Percentiles rank a stretch among this genome's conserved stretches.
Conservation (phyloP, 1,140 invertebrate species). For the Diorhabda elongata region DNA sequence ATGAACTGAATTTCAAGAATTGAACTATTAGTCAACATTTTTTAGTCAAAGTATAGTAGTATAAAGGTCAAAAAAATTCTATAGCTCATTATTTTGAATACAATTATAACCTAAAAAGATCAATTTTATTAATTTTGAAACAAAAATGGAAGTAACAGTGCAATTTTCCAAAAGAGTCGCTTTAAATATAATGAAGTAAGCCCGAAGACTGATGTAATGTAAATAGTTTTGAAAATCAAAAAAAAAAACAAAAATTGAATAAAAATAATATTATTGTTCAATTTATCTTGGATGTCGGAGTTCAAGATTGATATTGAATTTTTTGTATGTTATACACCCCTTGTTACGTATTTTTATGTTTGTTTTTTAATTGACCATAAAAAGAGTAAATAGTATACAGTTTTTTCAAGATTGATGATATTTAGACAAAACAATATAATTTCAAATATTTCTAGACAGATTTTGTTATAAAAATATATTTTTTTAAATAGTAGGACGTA, state of each 20-base stretch:
- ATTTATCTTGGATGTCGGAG: slow-evolving; percentile 8
- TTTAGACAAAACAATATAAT: no score
- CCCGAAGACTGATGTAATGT: slow-evolving; percentile 35
- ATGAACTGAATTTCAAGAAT: no score
- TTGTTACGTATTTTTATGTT: background rate
- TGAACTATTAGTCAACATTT: no score
- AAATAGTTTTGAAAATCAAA: slow-evolving; percentile 29
- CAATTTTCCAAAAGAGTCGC: background rate
- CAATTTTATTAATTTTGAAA: no score
- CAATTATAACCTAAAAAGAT: no score
- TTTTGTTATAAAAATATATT: no score
- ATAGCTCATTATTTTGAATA: no score
- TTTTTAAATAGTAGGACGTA: no score
- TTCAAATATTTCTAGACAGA: no score
- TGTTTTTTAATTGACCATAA: slow-evolving; percentile 7
- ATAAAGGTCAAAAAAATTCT: no score
- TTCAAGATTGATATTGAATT: slow-evolving; percentile 5
- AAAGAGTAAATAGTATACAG: background rate
- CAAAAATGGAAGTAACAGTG: background rate
- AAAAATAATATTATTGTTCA: slow-evolving; percentile 21
- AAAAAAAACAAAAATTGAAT: slow-evolving; percentile 28
- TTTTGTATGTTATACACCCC: background rate
- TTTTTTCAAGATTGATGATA: no score
- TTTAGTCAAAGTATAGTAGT: no score
- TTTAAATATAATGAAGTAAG: slow-evolving; percentile 19